phyloP scores from a whole-genome alignment of 2,888 invertebrate species.

The Oithona nana region DNA sequence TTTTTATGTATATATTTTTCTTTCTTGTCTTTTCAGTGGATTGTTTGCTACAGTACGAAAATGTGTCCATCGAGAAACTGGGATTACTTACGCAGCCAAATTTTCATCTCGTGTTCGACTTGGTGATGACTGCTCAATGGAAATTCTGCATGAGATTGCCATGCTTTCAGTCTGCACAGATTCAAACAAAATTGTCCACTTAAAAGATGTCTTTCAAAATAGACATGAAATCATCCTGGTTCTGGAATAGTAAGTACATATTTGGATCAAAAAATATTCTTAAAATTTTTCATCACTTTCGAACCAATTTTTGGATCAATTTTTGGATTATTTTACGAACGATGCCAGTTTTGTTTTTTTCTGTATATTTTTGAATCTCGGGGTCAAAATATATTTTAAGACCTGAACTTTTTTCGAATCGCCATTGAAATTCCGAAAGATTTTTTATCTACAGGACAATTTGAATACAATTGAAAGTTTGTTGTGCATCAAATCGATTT shows the following conservation, averaged over 20 bases:
- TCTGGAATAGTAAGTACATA: constrained; percentile 67
- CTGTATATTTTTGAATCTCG: too few species aligned
- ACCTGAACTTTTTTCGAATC: too few species aligned
- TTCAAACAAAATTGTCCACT: constrained; percentile 62
- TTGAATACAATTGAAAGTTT: too few species aligned
- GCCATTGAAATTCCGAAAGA: too few species aligned
- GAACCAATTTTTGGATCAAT: too few species aligned
- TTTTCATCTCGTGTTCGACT: constrained; percentile 40
- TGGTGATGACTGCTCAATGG: constrained; percentile 37
- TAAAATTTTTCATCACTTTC: too few species aligned
- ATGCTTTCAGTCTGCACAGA: constrained; percentile 67
- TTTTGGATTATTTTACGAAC: too few species aligned
- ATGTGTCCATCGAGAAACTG: constrained; percentile 65
- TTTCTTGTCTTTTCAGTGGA: constrained; percentile 49
- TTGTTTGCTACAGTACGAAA: constrained; percentile 89
- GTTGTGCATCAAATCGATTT: too few species aligned
- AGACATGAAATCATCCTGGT: constrained; percentile 53
- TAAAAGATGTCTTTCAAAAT: constrained; percentile 68
- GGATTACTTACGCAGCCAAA: constrained; percentile 85
- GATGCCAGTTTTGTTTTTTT: too few species aligned
- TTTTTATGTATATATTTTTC: not conserved
- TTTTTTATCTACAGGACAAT: too few species aligned
- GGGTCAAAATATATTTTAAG: too few species aligned
- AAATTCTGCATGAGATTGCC: constrained; percentile 81
- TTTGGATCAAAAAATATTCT: too few species aligned